phyloP scores from a whole-genome alignment of 2,888 invertebrate species.

The Liodrosophila aerea region DNA sequence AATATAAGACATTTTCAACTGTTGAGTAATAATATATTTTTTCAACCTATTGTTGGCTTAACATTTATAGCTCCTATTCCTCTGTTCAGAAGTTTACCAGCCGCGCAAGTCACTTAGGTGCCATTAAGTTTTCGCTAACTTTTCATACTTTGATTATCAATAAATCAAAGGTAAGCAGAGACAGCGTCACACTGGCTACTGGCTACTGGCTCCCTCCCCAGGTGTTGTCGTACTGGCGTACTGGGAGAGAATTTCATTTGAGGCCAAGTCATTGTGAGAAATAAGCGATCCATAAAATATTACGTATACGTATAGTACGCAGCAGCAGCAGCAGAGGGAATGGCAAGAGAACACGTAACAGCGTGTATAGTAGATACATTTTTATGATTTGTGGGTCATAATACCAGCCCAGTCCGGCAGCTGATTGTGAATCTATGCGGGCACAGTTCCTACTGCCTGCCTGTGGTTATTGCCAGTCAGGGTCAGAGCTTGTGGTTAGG shows the following conservation, averaged over 20 bases:
- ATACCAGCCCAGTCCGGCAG: conserved; percentile 45
- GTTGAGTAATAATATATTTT: no score
- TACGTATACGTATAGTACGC: conserved; percentile 60
- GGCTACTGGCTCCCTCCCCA: no score
- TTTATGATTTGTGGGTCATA: conserved; percentile 74
- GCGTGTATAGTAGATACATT: conserved; percentile 54
- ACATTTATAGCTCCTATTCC: no score
- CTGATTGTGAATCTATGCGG: conserved; percentile 73
- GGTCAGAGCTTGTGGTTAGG: conserved; percentile 41
- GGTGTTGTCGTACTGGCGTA: no score
- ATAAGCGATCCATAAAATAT: conserved; percentile 74
- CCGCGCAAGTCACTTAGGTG: conserved; percentile 22
- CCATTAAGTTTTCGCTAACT: conserved; percentile 33
- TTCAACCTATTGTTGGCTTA: no score
- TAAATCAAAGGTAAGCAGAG: conserved; percentile 58
- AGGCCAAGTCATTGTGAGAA: conserved; percentile 41
- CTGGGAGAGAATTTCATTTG: conserved; percentile 40
- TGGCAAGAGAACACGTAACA: conserved; percentile 27
- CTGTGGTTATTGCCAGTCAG: conserved; percentile 46
- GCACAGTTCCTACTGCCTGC: conserved; percentile 10
- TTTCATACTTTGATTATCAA: conserved; percentile 40
- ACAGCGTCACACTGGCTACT: conserved; percentile 27
- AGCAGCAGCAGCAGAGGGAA: neutral
- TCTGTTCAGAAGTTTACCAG: no score
- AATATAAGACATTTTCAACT: no score